A percentile compares a stretch with the other conserved stretches of the same genome.
Evolutionary conservation across 2,797 vertebrate species (phyloP).

Genomic region (Halcyon chelicuti): DNA sequence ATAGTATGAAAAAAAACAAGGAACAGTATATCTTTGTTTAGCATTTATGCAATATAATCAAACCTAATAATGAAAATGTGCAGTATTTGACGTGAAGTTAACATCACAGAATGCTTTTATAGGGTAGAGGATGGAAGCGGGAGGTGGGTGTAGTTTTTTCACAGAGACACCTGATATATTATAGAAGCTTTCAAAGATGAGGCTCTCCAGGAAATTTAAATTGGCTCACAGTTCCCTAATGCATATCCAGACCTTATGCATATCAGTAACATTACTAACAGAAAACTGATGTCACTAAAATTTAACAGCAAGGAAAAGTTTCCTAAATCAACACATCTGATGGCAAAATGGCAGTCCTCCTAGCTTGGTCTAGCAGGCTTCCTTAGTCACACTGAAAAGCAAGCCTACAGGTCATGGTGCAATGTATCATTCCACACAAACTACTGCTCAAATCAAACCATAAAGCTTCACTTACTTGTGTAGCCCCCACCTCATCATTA

Average conservation of each 20-base stretch:
- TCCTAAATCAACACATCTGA: not conserved
- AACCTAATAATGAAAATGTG: accelerated
- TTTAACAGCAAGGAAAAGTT: not conserved
- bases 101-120: not conserved
- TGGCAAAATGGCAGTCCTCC: not conserved
- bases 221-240: not conserved
- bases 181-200: not conserved
- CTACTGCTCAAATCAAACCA: not conserved
- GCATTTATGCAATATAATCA: not conserved
- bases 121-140: no score
- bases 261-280: not conserved
- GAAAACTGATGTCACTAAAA: not conserved
- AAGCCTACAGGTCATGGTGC: not conserved
- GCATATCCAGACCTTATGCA: not conserved
- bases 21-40: not conserved
- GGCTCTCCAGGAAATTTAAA: not conserved
- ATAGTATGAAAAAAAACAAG: not conserved
- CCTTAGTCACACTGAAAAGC: not conserved
- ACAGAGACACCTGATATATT: not conserved
- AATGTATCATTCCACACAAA: accelerated
- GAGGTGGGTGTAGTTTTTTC: not conserved
- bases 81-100: not conserved
- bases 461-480: not conserved
- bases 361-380: not conserved
- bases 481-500: not conserved